Evolutionary conservation across 2,888 invertebrate genomes (phyloP).

Genomic region (Nephrotoma guestfalica): DNA sequence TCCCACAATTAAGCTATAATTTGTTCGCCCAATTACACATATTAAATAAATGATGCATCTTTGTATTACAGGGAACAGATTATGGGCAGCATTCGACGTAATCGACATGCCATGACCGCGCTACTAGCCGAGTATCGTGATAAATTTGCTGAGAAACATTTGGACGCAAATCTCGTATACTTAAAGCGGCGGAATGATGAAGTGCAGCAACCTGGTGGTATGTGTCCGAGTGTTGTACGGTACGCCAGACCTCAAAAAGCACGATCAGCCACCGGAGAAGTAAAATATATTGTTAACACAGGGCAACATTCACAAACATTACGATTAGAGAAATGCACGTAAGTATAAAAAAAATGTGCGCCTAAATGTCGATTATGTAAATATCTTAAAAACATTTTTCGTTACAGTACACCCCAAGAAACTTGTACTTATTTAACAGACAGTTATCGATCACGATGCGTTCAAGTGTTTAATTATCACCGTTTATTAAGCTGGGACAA

Average conservation of each 20-base stretch:
- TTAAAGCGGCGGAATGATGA: constrained; percentile 35
- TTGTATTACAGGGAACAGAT: constrained; percentile 44
- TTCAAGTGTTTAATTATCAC: constrained; percentile 73
- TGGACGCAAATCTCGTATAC: constrained; percentile 23
- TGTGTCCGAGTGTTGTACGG: constrained; percentile 64
- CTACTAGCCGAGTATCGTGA: constrained; percentile 56
- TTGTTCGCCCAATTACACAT: not conserved
- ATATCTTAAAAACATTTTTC: too few relatives aligned
- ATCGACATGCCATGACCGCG: constrained; percentile 53
- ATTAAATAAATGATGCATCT: not conserved
- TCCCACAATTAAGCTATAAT: not conserved
- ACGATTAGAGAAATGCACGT: constrained; percentile 67
- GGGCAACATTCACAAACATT: constrained; percentile 73
- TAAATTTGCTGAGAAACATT: constrained; percentile 31
- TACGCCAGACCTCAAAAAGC: constrained; percentile 70
- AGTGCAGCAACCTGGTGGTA: constrained; percentile 48
- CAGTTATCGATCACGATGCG: constrained; percentile 64
- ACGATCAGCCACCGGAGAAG: constrained; percentile 61
- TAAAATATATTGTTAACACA: constrained; percentile 78
- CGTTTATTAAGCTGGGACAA: constrained; percentile 70
- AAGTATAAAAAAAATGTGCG: constrained; percentile 4
- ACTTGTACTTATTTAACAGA: constrained; percentile 66
- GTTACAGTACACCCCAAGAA: constrained; percentile 50
- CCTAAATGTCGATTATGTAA: not conserved
- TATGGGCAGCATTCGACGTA: constrained; percentile 46